Base-by-base conservation (phyloP, 2,113 vertebrate genomes). In the Trematocara macrostoma region DNA sequence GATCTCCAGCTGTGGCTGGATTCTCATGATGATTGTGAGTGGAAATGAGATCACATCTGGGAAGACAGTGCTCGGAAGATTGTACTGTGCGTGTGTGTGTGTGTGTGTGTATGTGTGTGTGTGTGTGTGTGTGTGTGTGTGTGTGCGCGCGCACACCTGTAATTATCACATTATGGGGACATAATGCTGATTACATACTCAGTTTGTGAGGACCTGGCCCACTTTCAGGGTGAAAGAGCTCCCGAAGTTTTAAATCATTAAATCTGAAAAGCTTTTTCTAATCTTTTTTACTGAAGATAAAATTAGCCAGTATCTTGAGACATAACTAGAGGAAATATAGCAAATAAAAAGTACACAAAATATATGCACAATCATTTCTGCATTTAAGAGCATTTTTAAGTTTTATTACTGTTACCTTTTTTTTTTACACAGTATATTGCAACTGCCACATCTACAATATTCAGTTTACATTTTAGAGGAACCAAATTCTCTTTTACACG, bases 31-130 rank as follows among this genome's bases (percentile, higher is more conserved):
- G 38, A 71, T 71, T 71, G 12, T 26, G 38, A 45, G 20, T 71
- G 64, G n/a, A 81, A 64, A 83, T 42, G 71, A 89, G 59, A 49
- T 86, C 55, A 86, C 89, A 92, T 88, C 83, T 84, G 79, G 53
- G 9, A 69, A 35, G 35, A 78, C 52, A 45, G 23, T 23, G 78
- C 26, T 26, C 2, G 38, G 64, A 69, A 42, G n/a, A 42, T 69
- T 69, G 7, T 20, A 15, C 1, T 23, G 11, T 55, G 20, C 18
- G n/a, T 14, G 79, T 2, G 52, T 4, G 26, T 2, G 49, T 6
- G 45, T 51, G 49, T 31, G 56, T 45, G 34, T 35, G 55, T n/a
- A n/a, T 16, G 47, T 4, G 52, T 5, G 16, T 2, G 16, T 9
- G 49, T 26, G 26, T 26, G 26, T 4, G 26, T 55, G 20, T 12